A percentile compares a stretch with the other conserved stretches of the same genome.
These are phyloP conservation scores for Pterostichus madidus DNA, from an alignment of 2,888 invertebrate species.

Conservation along the genomic window DNA sequence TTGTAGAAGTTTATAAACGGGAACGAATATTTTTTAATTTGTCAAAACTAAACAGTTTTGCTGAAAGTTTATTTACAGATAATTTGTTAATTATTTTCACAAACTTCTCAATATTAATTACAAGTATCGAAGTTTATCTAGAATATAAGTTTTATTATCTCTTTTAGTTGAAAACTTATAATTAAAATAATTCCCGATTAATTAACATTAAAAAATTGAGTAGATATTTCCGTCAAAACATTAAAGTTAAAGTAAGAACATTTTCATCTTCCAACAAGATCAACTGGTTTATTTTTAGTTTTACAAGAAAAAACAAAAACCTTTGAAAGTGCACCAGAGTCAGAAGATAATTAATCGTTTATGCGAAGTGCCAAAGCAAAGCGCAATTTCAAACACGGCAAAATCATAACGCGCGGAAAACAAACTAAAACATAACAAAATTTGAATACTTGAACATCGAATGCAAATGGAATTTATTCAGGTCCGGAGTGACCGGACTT, in stretches of 20 bases:
- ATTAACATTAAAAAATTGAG: slow-evolving; percentile 12
- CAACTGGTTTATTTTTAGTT: neutral
- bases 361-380: slow-evolving; percentile 36
- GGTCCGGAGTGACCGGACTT: slow-evolving; percentile 23
- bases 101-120: too few species aligned
- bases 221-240: slow-evolving; percentile 1
- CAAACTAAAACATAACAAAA: slow-evolving; percentile 64
- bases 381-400: slow-evolving; percentile 13
- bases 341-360: slow-evolving; percentile 40
- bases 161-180: slow-evolving; percentile 8
- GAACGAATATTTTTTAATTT: too few species aligned
- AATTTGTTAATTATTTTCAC: too few species aligned
- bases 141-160: too few species aligned
- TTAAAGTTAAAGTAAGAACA: neutral
- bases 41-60: too few species aligned
- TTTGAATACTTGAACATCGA: slow-evolving; percentile 66
- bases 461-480: slow-evolving; percentile 66
- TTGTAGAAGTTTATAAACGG: too few species aligned
- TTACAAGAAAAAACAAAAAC: neutral
- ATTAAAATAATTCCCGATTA: slow-evolving; percentile 19
- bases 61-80: too few species aligned
- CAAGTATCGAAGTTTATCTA: too few species aligned
- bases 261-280: neutral
- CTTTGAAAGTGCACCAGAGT: slow-evolving; percentile 11
- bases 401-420: slow-evolving; percentile 45